Percentiles rank a stretch among this genome's conserved stretches.
These are phyloP conservation scores for Pelagia noctiluca DNA, from an alignment of 30 jellyfish, hydroid and myxozoan genomes.

Conservation along the genomic window DNA sequence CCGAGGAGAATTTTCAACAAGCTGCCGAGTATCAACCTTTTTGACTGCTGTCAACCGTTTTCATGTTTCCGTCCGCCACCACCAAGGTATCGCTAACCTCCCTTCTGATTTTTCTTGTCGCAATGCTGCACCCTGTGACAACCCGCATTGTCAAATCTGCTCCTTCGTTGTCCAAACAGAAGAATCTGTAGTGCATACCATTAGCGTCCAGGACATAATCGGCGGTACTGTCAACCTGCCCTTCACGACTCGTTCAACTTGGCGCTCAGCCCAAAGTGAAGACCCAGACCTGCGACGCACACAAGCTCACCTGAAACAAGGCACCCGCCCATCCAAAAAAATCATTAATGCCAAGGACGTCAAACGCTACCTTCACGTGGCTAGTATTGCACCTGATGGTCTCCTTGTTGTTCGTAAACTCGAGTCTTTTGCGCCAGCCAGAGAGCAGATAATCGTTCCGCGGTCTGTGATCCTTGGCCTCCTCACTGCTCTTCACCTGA, in stretches of 20 bases:
- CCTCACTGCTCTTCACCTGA: too few species aligned
- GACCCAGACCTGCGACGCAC: too few species aligned
- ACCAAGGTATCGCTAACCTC: conserved; percentile 24
- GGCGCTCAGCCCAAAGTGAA: too few species aligned
- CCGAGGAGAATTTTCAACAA: too few species aligned
- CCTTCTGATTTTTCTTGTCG: conserved; percentile 34
- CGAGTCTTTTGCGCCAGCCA: not conserved
- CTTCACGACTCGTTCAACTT: too few species aligned
- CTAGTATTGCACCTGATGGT: conserved; percentile 3
- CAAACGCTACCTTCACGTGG: not conserved
- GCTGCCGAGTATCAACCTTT: conserved; percentile 47
- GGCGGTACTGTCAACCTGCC: too few species aligned
- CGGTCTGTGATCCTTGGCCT: conserved; percentile 41
- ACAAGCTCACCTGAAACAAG: too few species aligned
- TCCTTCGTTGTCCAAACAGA: not conserved
- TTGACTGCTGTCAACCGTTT: too few species aligned
- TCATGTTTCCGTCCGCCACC: conserved; percentile 41
- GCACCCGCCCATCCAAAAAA: too few species aligned
- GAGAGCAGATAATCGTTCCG: conserved; percentile 36
- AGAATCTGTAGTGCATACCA: too few species aligned
- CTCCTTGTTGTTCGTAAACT: too few species aligned
- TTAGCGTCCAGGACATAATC: too few species aligned
- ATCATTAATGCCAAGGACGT: not conserved
- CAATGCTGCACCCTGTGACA: not conserved
- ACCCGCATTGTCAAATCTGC: conserved; percentile 33